Base-by-base conservation (phyloP, 2,888 invertebrate species). In the Parnassius mnemosyne region DNA sequence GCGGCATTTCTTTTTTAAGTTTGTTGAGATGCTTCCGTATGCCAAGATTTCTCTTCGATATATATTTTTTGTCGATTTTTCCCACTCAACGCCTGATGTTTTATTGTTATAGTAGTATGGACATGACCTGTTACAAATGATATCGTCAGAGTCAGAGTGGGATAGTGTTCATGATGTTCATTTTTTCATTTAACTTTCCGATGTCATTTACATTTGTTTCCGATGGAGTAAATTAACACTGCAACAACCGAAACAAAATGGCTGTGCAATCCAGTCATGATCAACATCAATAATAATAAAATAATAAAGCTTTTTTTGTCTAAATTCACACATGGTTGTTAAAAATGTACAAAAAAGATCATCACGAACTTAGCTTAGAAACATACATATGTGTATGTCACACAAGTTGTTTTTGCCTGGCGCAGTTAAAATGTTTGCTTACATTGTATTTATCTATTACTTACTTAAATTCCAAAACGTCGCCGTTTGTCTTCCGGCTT, bases 161-260 rank as follows among this genome's bases (percentile, higher is more conserved):
- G 54, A 51, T 54, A 60, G 43, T 44, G 57, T 53, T 53, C 57
- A 65, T 43, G 49, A 1, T 55, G 44, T 54, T 20, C 2, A 2
- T 60, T 60, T 54, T 57, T 62, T 57, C 47, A 41, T 57, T 25
- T 50, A 50, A 53, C 16, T 47, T 34, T 34, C 7, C 34, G 1
- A 52, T 20, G n/a, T 11, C n/a, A 42, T 34, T n/a, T 53, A 13
- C 57, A 57, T 53, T 47, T n/a, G n/a, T 50, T 65, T 69, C 63
- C 61, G 61, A 64, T 65, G 46, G 13, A 42, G 58, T 65, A 64
- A 34, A 66, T 72, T 71, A 67, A 60, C 58, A 54, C 57, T 34
- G 50, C 51, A 56, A 61, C 65, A 65, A 16, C 57, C 16, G n/a
- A 5, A 25, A 55, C 46, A n/a, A 46, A 46, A 46, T 46, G 12